Conservation (phyloP, 2,113 vertebrate genomes). For the Chaetura pelagica region DNA sequence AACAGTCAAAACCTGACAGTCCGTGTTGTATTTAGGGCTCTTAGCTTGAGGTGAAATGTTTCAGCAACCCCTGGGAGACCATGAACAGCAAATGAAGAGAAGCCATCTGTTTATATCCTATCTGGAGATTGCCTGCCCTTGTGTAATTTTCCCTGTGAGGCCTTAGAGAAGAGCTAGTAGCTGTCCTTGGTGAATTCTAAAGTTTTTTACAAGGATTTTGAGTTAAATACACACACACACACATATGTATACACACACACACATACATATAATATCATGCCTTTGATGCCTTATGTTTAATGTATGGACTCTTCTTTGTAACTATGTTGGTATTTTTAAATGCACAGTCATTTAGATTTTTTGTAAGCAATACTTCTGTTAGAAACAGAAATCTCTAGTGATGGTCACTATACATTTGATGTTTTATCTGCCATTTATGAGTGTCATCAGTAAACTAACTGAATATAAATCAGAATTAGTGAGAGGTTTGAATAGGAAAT, state of each 20-base stretch:
- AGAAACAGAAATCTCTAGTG: background rate
- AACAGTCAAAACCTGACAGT: background rate
- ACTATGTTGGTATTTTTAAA: background rate
- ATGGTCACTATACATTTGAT: background rate
- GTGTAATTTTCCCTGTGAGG: accelerated
- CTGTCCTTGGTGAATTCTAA: background rate
- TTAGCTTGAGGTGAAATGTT: background rate
- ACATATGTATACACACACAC: background rate
- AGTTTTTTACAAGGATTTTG: background rate
- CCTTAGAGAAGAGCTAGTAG: background rate
- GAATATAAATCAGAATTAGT: background rate
- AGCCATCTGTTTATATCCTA: background rate
- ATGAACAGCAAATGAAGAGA: background rate
- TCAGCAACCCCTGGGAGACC: background rate
- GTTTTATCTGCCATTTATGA: background rate
- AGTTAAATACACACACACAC: background rate
- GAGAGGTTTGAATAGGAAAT: background rate
- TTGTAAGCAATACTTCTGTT: background rate
- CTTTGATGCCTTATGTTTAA: background rate
- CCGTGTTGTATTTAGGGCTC: background rate
- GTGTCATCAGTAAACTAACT: background rate
- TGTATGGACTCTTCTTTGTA: background rate
- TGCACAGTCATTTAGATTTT: too few relatives aligned
- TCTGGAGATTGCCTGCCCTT: accelerated
- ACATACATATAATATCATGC: accelerated